Percentiles rank a stretch among this genome's conserved stretches.
phyloP scores from a whole-genome alignment of 2,888 invertebrate genomes.

The Orthonevra nobilis region DNA sequence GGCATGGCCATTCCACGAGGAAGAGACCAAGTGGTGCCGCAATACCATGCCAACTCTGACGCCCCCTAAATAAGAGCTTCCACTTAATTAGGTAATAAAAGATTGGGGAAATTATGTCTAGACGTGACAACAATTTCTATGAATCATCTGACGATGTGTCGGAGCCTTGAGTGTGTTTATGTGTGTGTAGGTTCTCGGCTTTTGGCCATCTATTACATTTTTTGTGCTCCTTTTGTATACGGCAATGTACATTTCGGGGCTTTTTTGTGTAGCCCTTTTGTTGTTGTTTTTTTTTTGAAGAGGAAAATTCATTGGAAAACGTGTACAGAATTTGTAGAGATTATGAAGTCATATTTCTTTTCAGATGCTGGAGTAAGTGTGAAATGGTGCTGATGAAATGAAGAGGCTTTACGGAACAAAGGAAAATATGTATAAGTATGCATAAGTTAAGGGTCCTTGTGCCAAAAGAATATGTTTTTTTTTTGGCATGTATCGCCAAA shows the following conservation, averaged over 20 bases:
- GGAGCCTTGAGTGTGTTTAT: constrained; percentile 1
- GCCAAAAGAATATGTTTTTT: no score
- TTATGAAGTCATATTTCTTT: neutral
- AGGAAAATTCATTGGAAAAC: constrained; percentile 59
- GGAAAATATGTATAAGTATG: no score
- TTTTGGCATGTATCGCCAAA: no score
- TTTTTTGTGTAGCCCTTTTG: neutral
- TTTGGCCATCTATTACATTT: constrained; percentile 31
- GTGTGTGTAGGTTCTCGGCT: constrained; percentile 27
- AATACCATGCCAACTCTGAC: constrained; percentile 14
- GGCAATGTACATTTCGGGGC: constrained; percentile 47
- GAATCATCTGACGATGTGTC: constrained; percentile 58
- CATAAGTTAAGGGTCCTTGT: no score
- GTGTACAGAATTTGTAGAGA: constrained; percentile 65
- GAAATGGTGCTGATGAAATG: constrained; percentile 4
- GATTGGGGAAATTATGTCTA: constrained; percentile 80
- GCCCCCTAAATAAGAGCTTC: constrained; percentile 72
- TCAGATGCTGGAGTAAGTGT: neutral
- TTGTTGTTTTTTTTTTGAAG: constrained; percentile 15
- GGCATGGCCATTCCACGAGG: neutral
- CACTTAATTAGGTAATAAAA: constrained; percentile 80
- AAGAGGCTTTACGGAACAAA: no score
- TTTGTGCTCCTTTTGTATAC: constrained; percentile 33
- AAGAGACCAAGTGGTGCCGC: constrained; percentile 13
- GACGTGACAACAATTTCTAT: constrained; percentile 80